A percentile compares a stretch with the other conserved stretches of the same genome.
Evolutionary conservation across 2,797 vertebrate genomes (phyloP).

Genomic region (Sebastes flavidus): DNA sequence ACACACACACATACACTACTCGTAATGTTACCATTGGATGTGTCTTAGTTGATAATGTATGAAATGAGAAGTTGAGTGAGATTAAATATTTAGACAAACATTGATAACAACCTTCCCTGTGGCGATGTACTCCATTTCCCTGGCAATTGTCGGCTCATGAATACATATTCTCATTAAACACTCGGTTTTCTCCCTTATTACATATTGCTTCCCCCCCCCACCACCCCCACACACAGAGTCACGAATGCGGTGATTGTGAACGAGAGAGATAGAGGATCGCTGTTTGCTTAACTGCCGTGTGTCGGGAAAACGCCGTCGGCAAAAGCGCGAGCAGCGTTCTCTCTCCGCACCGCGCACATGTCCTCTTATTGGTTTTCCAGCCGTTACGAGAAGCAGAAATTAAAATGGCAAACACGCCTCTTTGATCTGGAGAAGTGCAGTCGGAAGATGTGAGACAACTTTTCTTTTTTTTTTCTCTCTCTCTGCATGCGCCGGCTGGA

Average conservation of each 20-base stretch:
- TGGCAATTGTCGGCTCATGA: conserved; percentile 43
- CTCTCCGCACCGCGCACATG: neutral
- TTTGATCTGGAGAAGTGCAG: conserved; percentile 40
- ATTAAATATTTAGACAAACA: conserved; percentile 69
- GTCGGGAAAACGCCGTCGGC: conserved; percentile 28
- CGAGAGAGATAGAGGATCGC: conserved; percentile 17
- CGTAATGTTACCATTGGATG: neutral
- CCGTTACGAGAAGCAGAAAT: conserved; percentile 26
- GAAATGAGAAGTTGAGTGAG: conserved; percentile 44
- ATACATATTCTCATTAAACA: conserved; percentile 58
- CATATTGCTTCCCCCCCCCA: conserved; percentile 11
- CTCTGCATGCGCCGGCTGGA: neutral
- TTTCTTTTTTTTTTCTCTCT: neutral
- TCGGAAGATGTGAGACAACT: neutral
- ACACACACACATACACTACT: neutral
- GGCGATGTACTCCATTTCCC: conserved; percentile 48
- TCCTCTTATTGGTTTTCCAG: conserved; percentile 25
- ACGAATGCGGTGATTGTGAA: neutral
- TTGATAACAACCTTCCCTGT: conserved; percentile 61
- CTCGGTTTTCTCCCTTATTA: conserved; percentile 28
- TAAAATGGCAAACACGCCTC: conserved; percentile 34
- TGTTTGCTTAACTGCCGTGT: conserved; percentile 26
- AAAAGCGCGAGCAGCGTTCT: neutral
- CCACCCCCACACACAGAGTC: neutral
- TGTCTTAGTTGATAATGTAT: conserved; percentile 39